Evolutionary conservation across 2,888 invertebrate species (phyloP).

Genomic region (Automeris io): DNA sequence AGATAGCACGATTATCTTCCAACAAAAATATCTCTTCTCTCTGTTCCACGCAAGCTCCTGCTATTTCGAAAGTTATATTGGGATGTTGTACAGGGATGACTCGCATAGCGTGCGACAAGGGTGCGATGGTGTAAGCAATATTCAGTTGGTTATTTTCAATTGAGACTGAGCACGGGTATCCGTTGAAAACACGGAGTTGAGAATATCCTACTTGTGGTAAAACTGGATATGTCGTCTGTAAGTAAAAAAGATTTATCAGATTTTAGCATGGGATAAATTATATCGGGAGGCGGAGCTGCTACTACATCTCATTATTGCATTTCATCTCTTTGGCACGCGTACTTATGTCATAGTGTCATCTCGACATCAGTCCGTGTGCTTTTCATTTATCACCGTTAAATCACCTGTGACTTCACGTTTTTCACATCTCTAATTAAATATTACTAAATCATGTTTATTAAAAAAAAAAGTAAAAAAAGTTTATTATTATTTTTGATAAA

Average conservation of each 20-base stretch:
- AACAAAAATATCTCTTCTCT: slow-evolving; percentile 31
- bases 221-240: slow-evolving; percentile 76
- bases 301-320: no score
- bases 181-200: slow-evolving; percentile 80
- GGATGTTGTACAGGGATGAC: slow-evolving; percentile 26
- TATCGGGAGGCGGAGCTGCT: slow-evolving; percentile 10
- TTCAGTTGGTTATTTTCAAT: slow-evolving; percentile 65
- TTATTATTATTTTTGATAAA: no score
- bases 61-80: slow-evolving; percentile 29
- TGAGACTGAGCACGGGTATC: slow-evolving; percentile 56
- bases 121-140: slow-evolving; percentile 40
- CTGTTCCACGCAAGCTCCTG: slow-evolving; percentile 35
- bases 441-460: no score
- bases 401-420: no score
- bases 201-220: slow-evolving; percentile 70
- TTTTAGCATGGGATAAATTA: slow-evolving; percentile 6
- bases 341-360: no score
- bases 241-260: slow-evolving; percentile 12
- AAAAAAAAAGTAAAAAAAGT: no score
- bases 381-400: no score
- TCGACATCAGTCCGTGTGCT: no score
- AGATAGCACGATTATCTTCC: slow-evolving; percentile 45
- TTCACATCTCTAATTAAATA: no score
- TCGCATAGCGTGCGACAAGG: slow-evolving; percentile 37
- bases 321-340: slow-evolving; percentile 8